Evolutionary conservation across 2,888 invertebrate species (phyloP), one percentile per base, ranked within the genome.

Genomic region (Amitus sp.): DNA sequence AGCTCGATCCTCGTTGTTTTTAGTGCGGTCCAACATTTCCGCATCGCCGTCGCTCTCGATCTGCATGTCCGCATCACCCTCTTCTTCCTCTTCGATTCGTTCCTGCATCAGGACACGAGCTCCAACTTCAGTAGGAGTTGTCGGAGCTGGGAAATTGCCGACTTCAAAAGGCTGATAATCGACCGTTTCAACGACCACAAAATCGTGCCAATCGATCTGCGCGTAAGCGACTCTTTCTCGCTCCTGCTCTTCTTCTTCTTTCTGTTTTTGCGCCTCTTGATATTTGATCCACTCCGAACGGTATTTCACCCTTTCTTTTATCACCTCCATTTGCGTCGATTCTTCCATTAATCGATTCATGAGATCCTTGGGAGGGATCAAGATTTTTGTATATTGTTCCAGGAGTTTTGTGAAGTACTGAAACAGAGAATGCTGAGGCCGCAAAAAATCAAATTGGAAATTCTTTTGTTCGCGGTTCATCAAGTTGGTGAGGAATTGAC

Each of bases 151-250:
- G 76, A 98, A 95, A 78, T 96, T 95, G 0, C 96, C 96, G 9
- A 92, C 90, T 83, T 99, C 99, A 73, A 94, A 95, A 0, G 95
- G 94, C 71, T 97, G 96, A 82, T 98, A 99, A 82, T 99, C 99
- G 0, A 99, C 98, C 0, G 98, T 98, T 84, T 99, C 99, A 0
- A 99, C 99, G 0, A 99, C 98, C 1, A 99, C 98, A 83, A 99
- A 99, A 83, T 99, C 98, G 80, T 99, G 99, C 99, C 99, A 99
- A 81, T 99, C 99, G 65, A 99, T 98, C 76, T 96, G 96, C 0
- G 98, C 97, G 80, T 99, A 99, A 0, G 94, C 94, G 20, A 94
- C 89, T 79, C 98, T 87, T 82, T 99, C 99, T 62, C 93, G 89
- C 82, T 99, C 99, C 6, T 95, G 86, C 74, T 96, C 94, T 65